phyloP scores from a whole-genome alignment of 2,888 invertebrate species.

The Ochropleura plecta region DNA sequence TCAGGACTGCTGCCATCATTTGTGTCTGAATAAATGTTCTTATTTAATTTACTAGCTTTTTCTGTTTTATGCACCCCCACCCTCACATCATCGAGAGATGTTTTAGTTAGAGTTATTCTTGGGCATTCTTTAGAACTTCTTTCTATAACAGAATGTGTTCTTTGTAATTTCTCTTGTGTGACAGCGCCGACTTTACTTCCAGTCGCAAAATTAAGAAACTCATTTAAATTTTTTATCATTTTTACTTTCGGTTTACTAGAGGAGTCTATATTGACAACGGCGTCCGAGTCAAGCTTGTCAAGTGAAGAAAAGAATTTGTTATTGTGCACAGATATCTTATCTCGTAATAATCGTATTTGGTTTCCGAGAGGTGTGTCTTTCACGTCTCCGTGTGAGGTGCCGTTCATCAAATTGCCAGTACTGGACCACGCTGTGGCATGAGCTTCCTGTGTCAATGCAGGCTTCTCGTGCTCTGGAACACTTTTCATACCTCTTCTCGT shows the following conservation, averaged over 20 bases:
- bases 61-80: slow-evolving; percentile 77
- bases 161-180: slow-evolving; percentile 78
- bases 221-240: slow-evolving; percentile 95
- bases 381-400: slow-evolving; percentile 74
- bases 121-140: slow-evolving; percentile 80
- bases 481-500: slow-evolving; percentile 81
- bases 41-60: slow-evolving; percentile 75
- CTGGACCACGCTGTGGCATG: slow-evolving; percentile 75
- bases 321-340: slow-evolving; percentile 87
- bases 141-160: slow-evolving; percentile 82
- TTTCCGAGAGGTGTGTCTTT: slow-evolving; percentile 84
- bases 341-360: slow-evolving; percentile 83
- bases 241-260: slow-evolving; percentile 83
- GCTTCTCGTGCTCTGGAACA: slow-evolving; percentile 82
- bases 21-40: slow-evolving; percentile 77
- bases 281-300: slow-evolving; percentile 88
- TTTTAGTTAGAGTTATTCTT: slow-evolving; percentile 82
- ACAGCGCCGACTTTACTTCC: slow-evolving; percentile 88
- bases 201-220: slow-evolving; percentile 95
- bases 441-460: slow-evolving; percentile 69
- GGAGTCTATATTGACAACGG: slow-evolving; percentile 78
- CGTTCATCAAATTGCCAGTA: slow-evolving; percentile 82
- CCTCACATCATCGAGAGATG: slow-evolving; percentile 80
- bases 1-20: slow-evolving; percentile 93
- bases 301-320: slow-evolving; percentile 90